Conservation (phyloP, 2,888 invertebrate species). For the Andrena haemorrhoa region DNA sequence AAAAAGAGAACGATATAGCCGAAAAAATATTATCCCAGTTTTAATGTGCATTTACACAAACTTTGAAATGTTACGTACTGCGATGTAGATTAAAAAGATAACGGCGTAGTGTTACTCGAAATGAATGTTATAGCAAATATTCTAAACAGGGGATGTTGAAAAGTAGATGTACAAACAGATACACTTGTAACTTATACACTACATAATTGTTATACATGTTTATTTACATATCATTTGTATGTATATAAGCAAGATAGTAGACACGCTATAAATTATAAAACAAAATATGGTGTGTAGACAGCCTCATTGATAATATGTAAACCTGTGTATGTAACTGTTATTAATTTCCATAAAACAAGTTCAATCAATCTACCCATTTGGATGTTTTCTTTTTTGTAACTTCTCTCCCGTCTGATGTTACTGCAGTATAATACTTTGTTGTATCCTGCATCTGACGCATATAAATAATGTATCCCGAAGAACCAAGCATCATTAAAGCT, state of each 20-base stretch:
- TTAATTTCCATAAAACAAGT: constrained; percentile 31
- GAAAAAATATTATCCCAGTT: constrained; percentile 26
- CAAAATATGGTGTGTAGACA: constrained; percentile 23
- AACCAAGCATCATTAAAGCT: constrained; percentile 90
- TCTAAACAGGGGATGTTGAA: constrained; percentile 26
- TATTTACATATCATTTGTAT: constrained; percentile 39
- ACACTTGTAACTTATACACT: constrained; percentile 28
- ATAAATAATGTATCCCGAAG: constrained; percentile 93
- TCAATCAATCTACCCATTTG: constrained; percentile 87
- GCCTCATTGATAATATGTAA: constrained; percentile 8
- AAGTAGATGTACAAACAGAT: constrained; percentile 18
- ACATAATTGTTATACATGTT: constrained; percentile 45
- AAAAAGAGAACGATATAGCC: constrained; percentile 1
- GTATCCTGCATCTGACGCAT: constrained; percentile 93
- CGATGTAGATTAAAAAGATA: constrained; percentile 15
- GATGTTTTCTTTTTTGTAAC: constrained; percentile 91
- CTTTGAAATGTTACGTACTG: constrained; percentile 16
- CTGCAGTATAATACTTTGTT: constrained; percentile 92
- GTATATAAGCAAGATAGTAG: constrained; percentile 24
- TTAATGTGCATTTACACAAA: constrained; percentile 45
- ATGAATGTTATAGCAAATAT: constrained; percentile 3
- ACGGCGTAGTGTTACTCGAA: constrained; percentile 9
- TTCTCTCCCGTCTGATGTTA: constrained; percentile 92
- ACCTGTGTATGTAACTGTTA: constrained; percentile 19
- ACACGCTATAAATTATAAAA: constrained; percentile 19